Base-by-base conservation (phyloP, 2,888 invertebrate genomes). In the Iselma pallidipennis region DNA sequence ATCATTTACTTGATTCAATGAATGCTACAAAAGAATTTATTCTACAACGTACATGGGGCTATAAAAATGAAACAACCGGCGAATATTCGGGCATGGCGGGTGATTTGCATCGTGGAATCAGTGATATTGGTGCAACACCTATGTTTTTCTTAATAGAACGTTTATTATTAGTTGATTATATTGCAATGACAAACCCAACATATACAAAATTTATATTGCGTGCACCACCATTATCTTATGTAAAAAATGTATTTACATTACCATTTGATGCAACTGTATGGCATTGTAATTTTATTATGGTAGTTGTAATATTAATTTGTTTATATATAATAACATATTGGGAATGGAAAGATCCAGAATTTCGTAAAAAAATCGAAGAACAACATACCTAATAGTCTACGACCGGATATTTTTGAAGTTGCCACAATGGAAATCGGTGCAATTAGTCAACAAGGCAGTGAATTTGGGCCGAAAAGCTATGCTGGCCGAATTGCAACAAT, bases 261-360 rank as follows among this genome's bases (percentile, higher is more conserved):
- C 89, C 90, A 0, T 90, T 91, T 77, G 83, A 85, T 2, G 81
- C 79, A 0, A 80, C 82, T 0, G 90, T 90, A 0, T 91, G 90
- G 90, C 70, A 87, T 45, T 84, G 86, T 1, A 83, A 85, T 48
- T 82, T 83, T 9, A 78, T 84, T 0, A 82, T 88, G 51, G 81
- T 86, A 0, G 66, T 68, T 1, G 33, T 75, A 1, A 69, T 74
- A 5, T 66, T 77, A 1, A 57, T 77, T 14, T 65, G 69, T 3
- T 57, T 78, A 12, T 77, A 76, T 57, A 7, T 76, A 1, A 76
- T 78, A 4, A 70, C 72, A 0, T 37, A 61, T 14, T 78, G 77
- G 78, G 80, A 81, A 67, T 78, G 76, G 76, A 71, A 59, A 48
- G 71, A 77, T 48, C 65, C 68, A 1, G 26, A 26, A 37, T 63